Percentiles rank a stretch among this genome's conserved stretches.
These are phyloP conservation scores for Nomada hirtipes DNA, from an alignment of 2,888 invertebrate species.

Conservation along the genomic window DNA sequence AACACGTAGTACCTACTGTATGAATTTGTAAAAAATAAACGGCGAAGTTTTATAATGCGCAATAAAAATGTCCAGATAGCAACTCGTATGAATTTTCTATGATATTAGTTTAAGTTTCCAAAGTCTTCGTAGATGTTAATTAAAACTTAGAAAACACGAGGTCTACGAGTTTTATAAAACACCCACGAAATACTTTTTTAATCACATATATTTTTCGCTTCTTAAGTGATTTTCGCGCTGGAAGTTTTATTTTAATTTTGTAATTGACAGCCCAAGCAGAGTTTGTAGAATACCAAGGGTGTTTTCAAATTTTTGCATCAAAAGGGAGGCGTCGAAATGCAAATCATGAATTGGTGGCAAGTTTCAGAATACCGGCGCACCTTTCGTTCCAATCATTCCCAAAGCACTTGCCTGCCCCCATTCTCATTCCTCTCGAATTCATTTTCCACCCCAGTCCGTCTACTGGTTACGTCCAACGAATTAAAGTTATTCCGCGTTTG, in stretches of 20 bases:
- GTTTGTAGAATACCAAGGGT: not conserved
- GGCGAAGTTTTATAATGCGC: no score
- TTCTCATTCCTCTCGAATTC: not conserved
- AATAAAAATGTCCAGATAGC: no score
- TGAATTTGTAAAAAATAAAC: no score
- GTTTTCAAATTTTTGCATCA: not conserved
- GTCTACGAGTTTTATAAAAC: no score
- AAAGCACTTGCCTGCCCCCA: not conserved
- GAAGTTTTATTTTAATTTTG: not conserved
- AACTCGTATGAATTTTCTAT: no score
- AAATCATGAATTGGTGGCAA: not conserved
- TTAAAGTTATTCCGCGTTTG: constrained; percentile 15
- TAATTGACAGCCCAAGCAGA: not conserved
- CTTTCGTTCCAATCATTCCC: not conserved
- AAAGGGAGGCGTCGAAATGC: not conserved
- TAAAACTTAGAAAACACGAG: no score
- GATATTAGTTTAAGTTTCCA: no score
- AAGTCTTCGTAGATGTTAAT: no score
- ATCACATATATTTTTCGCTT: no score
- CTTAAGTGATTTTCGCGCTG: not conserved
- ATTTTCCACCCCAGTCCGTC: constrained; percentile 1
- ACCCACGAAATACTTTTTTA: no score
- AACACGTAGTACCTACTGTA: no score
- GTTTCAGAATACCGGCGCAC: not conserved
- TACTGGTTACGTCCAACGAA: not conserved